These are phyloP conservation scores for Hipposideros larvatus DNA, from an alignment of 2,797 vertebrate genomes.

Conservation along the genomic window DNA sequence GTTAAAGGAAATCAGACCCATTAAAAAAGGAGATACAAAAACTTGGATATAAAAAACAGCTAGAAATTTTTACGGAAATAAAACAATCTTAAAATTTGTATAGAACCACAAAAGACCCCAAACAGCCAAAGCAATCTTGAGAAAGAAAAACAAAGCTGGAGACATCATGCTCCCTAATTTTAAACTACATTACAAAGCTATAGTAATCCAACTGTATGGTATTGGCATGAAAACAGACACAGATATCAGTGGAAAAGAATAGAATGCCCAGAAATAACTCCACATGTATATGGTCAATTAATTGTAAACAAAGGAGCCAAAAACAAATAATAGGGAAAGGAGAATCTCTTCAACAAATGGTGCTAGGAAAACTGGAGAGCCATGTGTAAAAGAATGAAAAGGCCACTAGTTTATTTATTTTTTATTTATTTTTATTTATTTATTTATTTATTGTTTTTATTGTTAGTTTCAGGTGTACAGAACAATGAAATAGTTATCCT, in stretches of 20 bases:
- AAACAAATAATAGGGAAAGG: not conserved
- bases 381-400: no score
- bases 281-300: not conserved
- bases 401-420: no score
- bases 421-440: no score
- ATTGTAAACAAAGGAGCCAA: not conserved
- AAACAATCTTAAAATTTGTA: not conserved
- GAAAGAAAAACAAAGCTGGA: not conserved
- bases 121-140: not conserved
- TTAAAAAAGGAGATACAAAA: not conserved
- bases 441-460: no score
- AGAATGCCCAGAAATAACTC: not conserved
- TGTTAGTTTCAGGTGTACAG: no score
- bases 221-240: not conserved
- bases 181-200: not conserved
- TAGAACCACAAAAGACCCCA: not conserved
- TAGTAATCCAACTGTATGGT: not conserved
- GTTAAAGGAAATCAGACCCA: not conserved
- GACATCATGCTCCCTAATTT: not conserved
- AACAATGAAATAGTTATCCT: no score
- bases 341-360: not conserved
- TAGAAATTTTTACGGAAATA: not conserved
- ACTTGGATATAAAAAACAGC: not conserved
- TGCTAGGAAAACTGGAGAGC: no score
- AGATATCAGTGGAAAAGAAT: not conserved